Conservation (phyloP, 2,888 invertebrate genomes). For the Xylota sylvarum region DNA sequence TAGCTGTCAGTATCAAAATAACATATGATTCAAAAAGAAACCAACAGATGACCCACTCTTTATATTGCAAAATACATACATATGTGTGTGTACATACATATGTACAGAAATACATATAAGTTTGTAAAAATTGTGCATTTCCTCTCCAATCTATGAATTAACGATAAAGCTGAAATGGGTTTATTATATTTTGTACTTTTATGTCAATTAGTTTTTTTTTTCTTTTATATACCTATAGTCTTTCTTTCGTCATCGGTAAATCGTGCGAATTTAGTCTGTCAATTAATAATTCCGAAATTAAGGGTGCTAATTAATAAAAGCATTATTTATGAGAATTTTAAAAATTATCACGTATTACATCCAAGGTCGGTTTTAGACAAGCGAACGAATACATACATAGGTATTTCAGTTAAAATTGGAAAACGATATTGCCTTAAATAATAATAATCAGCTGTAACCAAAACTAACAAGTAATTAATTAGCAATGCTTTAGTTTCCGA, state of each 20-base stretch:
- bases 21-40: no score
- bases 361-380: constrained; percentile 5
- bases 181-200: background rate
- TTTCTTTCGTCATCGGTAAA: background rate
- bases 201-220: background rate
- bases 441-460: constrained; percentile 2
- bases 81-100: no score
- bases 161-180: background rate
- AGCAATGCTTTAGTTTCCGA: background rate
- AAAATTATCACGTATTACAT: constrained; percentile 18
- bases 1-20: no score
- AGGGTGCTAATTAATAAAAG: constrained; percentile 1
- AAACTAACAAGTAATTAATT: background rate
- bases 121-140: no score
- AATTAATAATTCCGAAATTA: background rate
- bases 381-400: background rate
- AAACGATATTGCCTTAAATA: background rate
- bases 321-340: background rate
- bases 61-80: no score
- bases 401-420: background rate
- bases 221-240: background rate
- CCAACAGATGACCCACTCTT: no score
- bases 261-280: background rate
- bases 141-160: background rate
- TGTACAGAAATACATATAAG: background rate